Base-by-base conservation (phyloP, 92 coral and sea anemone genomes). In the Umimayanthus chanpuru region DNA sequence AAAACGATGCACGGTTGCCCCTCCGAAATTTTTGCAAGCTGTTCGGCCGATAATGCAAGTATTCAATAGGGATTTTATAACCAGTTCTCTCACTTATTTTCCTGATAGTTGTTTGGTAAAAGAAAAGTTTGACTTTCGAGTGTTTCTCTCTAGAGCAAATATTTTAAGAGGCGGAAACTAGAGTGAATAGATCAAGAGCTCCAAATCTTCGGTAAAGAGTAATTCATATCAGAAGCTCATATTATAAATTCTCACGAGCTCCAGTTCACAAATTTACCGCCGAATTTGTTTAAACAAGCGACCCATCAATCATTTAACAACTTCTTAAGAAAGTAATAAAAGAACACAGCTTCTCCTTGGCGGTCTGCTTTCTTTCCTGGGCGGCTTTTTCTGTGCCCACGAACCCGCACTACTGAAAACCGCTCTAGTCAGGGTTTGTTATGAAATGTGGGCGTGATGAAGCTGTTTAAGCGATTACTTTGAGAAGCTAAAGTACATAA, bases 301-400 rank as follows among this genome's bases (percentile, higher is more conserved):
- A 74, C 50, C 38, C 49, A 74, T 74, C 67, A 79, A 49, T 47
- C 82, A 29, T 79, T 55, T 53, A 30, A 10, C 82, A 79, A 68
- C 40, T 25, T 79, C 39, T 55, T 79, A 11, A 79, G 65, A 53
- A 79, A 50, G 40, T 79, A 49, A 49, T 79, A 53, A 79, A 47
- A 30, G 36, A 53, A 25, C 28, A 15, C 28, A 28, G 1, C 4
- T 56, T 79, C 39, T 50, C 39, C 39, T 4, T 12, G 66, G 64
- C 68, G 82, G 66, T 49, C 64, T 56, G 39, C 40, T 1, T 53
- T 50, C 36, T 50, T 49, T 50, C 77, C 67, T 49, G 43, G 2
- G 21, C 38, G 12, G 79, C 29, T 26, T 36, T 49, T 74, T 74
- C 79, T 38, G 43, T 73, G 23, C 79, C 25, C 25, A 29, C 43